Base-by-base conservation (phyloP, 2,113 vertebrate genomes). In the Phrynosoma blainvillii region DNA sequence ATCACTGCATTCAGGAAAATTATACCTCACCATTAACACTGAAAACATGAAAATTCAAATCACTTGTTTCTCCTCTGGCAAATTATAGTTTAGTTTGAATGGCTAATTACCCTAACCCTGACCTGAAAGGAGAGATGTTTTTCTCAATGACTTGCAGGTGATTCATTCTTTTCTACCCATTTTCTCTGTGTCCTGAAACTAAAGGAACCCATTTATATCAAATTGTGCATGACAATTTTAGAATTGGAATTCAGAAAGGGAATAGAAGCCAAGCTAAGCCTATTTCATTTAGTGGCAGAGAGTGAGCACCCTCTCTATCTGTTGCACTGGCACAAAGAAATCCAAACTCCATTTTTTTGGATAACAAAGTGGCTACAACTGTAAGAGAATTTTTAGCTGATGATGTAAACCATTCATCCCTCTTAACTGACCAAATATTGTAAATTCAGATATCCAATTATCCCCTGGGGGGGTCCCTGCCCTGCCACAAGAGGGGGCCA, bases 121-220 rank as follows among this genome's bases (percentile, higher is more conserved):
- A 94, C 92, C 91, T 87, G 80, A 79, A 93, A 81, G 36, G 32
- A 84, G 71, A 66, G 12, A 59, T 91, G 88, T 82, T 89, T 42
- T 95, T 96, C 81, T 95, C 95, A 96, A 94, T 96, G 95, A 95
- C 88, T 97, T 96, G 85, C 94, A 97, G 95, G 95, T 96, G 94
- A 94, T 92, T 90, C 88, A 89, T 85, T 91, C 71, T 90, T 92
- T 90, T 92, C 77, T 1, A 0, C 87, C 84, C 86, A 73, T 80
- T 93, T 87, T 82, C 91, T 82, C 47, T 90, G 16, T 12, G 14
- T 62, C 65, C 80, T 86, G 87, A 96, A 96, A 91, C 62, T 82
- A 91, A 94, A 91, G 92, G 71, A 76, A 94, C 86, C 89, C 94
- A 95, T 96, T 97, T 96, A 95, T 94, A 94, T 97, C 92, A 94